Evolutionary conservation across 2,113 vertebrate genomes (phyloP).

Genomic region (Rhizomys pruinosus): DNA sequence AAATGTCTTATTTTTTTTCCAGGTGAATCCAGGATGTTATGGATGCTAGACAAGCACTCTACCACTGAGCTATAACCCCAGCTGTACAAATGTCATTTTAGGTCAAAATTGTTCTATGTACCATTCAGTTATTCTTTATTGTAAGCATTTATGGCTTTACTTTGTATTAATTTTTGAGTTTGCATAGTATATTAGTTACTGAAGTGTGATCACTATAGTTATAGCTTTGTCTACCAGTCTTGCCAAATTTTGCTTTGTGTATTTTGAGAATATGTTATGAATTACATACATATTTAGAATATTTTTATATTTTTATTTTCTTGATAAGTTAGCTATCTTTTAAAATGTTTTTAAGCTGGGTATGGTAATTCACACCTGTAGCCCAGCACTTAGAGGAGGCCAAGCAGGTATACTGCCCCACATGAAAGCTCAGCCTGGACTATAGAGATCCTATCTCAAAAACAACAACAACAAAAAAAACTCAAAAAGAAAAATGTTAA

Average conservation of each 20-base stretch:
- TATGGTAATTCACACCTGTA: neutral
- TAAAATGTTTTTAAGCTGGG: neutral
- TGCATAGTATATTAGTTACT: neutral
- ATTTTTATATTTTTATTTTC: neutral
- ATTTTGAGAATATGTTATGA: conserved; percentile 33
- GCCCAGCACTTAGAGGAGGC: neutral
- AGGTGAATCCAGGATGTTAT: neutral
- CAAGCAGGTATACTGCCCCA: neutral
- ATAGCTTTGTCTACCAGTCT: neutral
- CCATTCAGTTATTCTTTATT: neutral
- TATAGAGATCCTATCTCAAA: neutral
- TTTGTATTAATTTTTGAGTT: neutral
- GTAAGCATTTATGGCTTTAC: neutral
- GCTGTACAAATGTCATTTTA: neutral
- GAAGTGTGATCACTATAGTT: neutral
- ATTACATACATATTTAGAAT: neutral
- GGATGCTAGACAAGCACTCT: neutral
- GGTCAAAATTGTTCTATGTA: neutral
- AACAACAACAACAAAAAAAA: neutral
- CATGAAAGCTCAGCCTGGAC: neutral
- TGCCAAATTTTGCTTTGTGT: neutral
- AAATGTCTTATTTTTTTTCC: neutral
- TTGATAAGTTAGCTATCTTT: neutral
- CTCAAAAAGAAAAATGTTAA: no score
- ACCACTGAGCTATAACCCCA: neutral